Base-by-base conservation (phyloP, 2,797 vertebrate genomes). In the Knipowitschia caucasica region DNA sequence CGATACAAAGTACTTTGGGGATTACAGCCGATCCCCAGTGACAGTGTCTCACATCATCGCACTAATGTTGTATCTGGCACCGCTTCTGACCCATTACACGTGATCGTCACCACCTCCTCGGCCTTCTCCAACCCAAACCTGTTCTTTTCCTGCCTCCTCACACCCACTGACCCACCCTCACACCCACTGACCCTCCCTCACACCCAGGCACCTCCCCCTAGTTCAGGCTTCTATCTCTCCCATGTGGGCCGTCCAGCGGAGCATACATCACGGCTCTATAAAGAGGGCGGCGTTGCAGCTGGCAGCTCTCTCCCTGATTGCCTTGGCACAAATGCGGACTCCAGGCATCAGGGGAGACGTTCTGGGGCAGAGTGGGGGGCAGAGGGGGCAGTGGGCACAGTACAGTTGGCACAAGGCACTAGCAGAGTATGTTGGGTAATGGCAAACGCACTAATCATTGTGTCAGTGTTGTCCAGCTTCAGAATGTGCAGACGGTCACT, bases 51-150 rank as follows among this genome's bases (percentile, higher is more conserved):
- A 56, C 81, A 84, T 80, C 84, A 89, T 86, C 89, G 87, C 86
- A 75, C 84, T 90, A 92, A 91, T 90, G 86, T 83, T 74, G 64
- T 78, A 78, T 81, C 85, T 92, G 89, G 89, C 89, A 88, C 52
- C 21, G 72, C 64, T 68, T 88, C 85, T 80, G 75, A 70, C 70
- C 86, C 82, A 69, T 82, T 87, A 86, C 67, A 59, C 68, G 70
- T 69, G 53, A 75, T 64, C 59, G 73, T 67, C 69, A 54, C 55
- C 65, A 59, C 62, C 11, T 74, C 69, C 45, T 51, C 58, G 51
- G 35, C 42, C 50, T 20, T 64, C 50, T 53, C 55, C 58, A 36
- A 39, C 36, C 56, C 27, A 39, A 8, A 23, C 50, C 36, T 61
- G 52, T 54, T 67, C 34, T 54, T 70, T n/a, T n/a, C n/a, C n/a